A percentile compares a stretch with the other conserved stretches of the same genome.
Conservation (phyloP, 2,113 vertebrate genomes). For the Gallinago undulata region DNA sequence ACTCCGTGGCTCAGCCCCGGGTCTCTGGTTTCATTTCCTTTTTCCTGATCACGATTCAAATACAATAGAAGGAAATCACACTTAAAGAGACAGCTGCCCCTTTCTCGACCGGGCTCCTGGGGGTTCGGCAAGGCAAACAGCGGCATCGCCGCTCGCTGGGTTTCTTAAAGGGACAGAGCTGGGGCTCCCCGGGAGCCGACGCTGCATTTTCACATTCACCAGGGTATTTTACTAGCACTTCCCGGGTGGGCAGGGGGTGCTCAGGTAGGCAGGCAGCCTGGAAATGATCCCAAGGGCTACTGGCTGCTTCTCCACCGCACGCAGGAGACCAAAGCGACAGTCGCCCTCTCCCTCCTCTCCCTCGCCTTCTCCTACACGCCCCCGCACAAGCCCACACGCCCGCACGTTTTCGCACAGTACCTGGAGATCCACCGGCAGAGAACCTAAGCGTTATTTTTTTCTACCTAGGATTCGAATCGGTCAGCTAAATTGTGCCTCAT, state of each 20-base stretch:
- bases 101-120: conserved; percentile 69
- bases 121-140: conserved; percentile 66
- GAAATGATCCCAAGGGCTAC: background rate
- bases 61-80: conserved; percentile 98
- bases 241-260: background rate
- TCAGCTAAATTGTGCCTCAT: background rate
- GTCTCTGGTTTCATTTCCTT: conserved; percentile 91
- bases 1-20: conserved; percentile 77
- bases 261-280: background rate
- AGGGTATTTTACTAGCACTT: background rate
- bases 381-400: background rate
- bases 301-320: background rate
- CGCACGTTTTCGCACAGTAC: rapidly evolving
- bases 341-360: background rate
- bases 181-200: background rate
- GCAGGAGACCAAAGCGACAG: background rate
- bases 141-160: conserved; percentile 51
- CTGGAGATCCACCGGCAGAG: background rate
- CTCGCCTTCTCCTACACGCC: background rate
- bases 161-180: conserved; percentile 72
- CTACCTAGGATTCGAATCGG: rapidly evolving
- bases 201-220: background rate
- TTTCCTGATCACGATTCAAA: conserved; percentile 98
- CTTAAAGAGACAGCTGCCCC: conserved; percentile 91
- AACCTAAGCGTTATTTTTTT: background rate